phyloP scores from a whole-genome alignment of 2,113 vertebrate genomes.

The Oncorhynchus mykiss region DNA sequence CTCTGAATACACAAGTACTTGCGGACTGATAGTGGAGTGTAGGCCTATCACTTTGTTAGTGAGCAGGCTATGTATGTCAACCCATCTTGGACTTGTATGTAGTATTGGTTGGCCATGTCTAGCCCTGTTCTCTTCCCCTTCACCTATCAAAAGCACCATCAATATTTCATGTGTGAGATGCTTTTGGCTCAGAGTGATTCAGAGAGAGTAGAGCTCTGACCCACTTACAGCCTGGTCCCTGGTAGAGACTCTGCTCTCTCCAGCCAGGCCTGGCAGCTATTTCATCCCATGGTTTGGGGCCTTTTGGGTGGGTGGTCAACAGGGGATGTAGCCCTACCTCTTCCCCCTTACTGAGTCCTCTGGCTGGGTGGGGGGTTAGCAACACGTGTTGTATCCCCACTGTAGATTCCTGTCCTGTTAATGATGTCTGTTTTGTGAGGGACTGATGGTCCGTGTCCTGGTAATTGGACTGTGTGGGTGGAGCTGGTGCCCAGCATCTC shows the following conservation, averaged over 20 bases:
- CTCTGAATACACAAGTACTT: not conserved
- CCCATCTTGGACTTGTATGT: not conserved
- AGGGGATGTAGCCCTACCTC: not conserved
- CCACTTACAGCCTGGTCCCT: not conserved
- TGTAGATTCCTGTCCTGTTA: not conserved
- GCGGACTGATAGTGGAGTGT: not conserved
- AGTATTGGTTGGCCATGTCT: not conserved
- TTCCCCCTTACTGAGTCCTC: not conserved
- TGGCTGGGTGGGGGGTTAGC: not conserved
- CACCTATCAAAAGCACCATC: not conserved
- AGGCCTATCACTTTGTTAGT: not conserved
- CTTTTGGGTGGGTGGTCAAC: not conserved
- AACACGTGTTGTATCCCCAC: not conserved
- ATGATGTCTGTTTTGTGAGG: not conserved
- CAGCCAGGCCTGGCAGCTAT: not conserved
- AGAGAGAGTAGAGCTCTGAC: constrained; percentile 2
- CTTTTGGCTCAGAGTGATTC: not conserved
- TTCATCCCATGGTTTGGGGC: not conserved
- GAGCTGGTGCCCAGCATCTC: constrained; percentile 2
- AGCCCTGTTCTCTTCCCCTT: not conserved
- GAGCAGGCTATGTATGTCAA: not conserved
- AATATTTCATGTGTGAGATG: not conserved
- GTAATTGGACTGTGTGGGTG: not conserved
- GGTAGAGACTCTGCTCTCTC: not conserved
- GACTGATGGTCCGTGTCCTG: not conserved